Evolutionary conservation across 2,113 vertebrate species (phyloP).

Genomic region (Jacana jacana): DNA sequence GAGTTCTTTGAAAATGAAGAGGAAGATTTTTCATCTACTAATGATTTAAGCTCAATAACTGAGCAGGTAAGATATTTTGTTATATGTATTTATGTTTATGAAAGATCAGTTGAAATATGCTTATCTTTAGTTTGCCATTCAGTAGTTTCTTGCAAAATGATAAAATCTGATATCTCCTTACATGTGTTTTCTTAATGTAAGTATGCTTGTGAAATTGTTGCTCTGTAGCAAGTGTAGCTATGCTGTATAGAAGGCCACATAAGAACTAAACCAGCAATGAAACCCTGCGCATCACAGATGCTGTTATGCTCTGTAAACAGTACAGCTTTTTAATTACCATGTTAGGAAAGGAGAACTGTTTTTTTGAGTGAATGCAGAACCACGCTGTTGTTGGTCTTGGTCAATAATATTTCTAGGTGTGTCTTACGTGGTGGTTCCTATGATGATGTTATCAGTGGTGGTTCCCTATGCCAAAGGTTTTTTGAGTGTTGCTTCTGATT

Average conservation of each 20-base stretch:
- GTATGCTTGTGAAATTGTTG: neutral
- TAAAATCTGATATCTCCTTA: neutral
- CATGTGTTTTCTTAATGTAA: neutral
- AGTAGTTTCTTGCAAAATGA: neutral
- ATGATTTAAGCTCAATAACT: conserved; percentile 96
- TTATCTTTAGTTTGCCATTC: neutral
- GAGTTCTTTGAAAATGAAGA: conserved; percentile 94
- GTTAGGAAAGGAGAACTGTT: neutral
- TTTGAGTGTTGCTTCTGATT: neutral
- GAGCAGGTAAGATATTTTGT: conserved; percentile 83
- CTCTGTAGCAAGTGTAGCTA: neutral
- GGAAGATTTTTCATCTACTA: conserved; percentile 92
- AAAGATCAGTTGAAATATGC: neutral
- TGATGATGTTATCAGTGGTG: neutral
- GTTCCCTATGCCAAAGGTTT: neutral
- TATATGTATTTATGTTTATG: neutral
- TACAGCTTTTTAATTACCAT: neutral
- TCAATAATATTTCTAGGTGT: neutral
- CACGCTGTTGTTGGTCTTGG: neutral
- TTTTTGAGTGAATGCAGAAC: neutral
- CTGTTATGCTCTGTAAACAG: neutral
- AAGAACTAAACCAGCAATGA: neutral
- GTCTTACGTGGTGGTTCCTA: neutral
- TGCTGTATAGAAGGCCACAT: rapidly evolving
- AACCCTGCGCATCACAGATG: neutral